phyloP scores from a whole-genome alignment of 2,113 vertebrate genomes.

The Bostrychus sinensis region DNA sequence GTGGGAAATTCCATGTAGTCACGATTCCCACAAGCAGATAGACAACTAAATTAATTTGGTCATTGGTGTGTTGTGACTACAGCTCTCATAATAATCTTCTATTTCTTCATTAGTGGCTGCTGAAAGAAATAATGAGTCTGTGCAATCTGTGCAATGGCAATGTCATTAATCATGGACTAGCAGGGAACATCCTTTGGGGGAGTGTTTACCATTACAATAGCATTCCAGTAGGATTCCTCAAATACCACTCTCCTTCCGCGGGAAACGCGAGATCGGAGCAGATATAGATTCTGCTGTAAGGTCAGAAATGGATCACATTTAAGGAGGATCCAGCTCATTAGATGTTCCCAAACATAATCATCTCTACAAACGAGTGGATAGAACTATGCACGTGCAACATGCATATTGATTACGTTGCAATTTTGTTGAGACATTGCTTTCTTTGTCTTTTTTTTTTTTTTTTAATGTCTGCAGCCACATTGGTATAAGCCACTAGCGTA shows the following conservation, averaged over 20 bases:
- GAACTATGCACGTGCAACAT: no score
- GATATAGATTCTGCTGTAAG: slow-evolving; percentile 9
- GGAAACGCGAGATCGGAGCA: slow-evolving; percentile 21
- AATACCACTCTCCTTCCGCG: slow-evolving; percentile 47
- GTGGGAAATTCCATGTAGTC: slow-evolving; percentile 16
- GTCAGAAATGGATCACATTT: slow-evolving; percentile 15
- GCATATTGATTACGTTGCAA: neutral
- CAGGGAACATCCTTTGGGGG: slow-evolving; percentile 43
- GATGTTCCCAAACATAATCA: no score
- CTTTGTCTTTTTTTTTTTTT: slow-evolving; percentile 30
- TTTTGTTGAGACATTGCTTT: neutral
- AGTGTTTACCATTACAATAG: slow-evolving; percentile 71
- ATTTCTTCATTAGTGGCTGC: slow-evolving; percentile 42
- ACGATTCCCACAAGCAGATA: neutral
- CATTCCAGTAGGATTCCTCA: slow-evolving; percentile 72
- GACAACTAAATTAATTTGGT: neutral
- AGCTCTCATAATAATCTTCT: slow-evolving; percentile 35
- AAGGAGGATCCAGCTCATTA: neutral
- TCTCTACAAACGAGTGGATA: no score
- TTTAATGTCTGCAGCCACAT: neutral
- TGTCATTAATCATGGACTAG: slow-evolving; percentile 59
- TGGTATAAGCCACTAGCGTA: neutral
- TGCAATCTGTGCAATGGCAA: slow-evolving; percentile 26
- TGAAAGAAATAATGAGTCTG: slow-evolving; percentile 36
- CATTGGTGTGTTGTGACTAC: slow-evolving; percentile 21